Evolutionary conservation across 2,888 invertebrate species (phyloP).

Genomic region (Mimas tiliae): DNA sequence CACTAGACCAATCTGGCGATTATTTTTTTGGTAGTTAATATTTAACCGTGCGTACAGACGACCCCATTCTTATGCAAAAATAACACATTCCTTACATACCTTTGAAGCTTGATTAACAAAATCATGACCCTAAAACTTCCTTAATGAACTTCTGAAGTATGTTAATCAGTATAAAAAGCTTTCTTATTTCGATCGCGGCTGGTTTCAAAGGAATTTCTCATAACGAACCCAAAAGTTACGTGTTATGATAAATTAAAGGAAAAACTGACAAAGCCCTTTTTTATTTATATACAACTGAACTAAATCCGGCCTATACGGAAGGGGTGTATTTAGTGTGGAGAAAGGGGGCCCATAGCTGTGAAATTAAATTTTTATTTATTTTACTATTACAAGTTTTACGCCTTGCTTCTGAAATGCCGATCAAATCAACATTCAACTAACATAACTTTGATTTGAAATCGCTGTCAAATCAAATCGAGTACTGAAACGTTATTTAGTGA

Average conservation of each 20-base stretch:
- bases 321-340: slow-evolving; percentile 1
- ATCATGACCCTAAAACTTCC: background rate
- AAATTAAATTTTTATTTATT: too few relatives aligned
- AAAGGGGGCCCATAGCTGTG: background rate
- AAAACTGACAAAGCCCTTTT: slow-evolving; percentile 22
- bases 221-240: slow-evolving; percentile 25
- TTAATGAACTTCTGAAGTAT: slow-evolving; percentile 18
- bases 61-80: background rate
- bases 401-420: too few relatives aligned
- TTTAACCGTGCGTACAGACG: background rate
- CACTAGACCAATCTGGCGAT: too few relatives aligned
- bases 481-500: too few relatives aligned
- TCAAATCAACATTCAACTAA: too few relatives aligned
- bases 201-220: slow-evolving; percentile 6
- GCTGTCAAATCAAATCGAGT: too few relatives aligned
- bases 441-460: too few relatives aligned
- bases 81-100: background rate
- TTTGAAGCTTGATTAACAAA: background rate
- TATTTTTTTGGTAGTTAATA: too few relatives aligned
- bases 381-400: too few relatives aligned
- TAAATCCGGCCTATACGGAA: slow-evolving; percentile 23
- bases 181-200: slow-evolving; percentile 5
- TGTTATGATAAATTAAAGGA: slow-evolving; percentile 26
- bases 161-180: slow-evolving; percentile 13
- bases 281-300: slow-evolving; percentile 25